Evolutionary conservation across 2,113 vertebrate species (phyloP).

Genomic region (Otolemur garnettii): DNA sequence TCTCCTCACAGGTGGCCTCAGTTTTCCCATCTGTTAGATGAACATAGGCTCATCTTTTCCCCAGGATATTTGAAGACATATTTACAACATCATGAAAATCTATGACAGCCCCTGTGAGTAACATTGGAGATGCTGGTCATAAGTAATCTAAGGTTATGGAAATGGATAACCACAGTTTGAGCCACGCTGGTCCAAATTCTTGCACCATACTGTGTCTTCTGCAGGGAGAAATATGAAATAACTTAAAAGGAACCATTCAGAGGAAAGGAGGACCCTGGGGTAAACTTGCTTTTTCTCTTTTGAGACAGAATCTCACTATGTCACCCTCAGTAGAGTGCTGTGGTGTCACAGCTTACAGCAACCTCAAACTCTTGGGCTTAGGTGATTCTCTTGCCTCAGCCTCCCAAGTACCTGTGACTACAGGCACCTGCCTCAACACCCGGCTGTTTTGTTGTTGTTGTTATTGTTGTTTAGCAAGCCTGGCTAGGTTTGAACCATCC

Average conservation of each 20-base stretch:
- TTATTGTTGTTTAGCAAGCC: too few relatives aligned
- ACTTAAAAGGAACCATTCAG: background rate
- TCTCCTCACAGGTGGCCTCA: background rate
- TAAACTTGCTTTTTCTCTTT: background rate
- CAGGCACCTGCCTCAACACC: too few relatives aligned
- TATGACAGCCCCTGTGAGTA: background rate
- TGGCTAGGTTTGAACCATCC: too few relatives aligned
- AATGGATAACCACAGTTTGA: background rate
- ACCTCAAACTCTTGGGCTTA: too few relatives aligned
- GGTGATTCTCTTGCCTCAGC: too few relatives aligned
- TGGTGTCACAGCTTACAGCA: too few relatives aligned
- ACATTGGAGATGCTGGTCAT: background rate
- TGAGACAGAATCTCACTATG: too few relatives aligned
- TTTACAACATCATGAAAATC: background rate
- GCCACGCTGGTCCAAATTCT: background rate
- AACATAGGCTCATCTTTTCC: background rate
- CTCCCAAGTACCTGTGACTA: too few relatives aligned
- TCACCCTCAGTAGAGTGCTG: too few relatives aligned
- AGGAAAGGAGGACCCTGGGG: background rate
- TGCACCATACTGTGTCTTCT: background rate
- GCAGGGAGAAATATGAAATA: background rate
- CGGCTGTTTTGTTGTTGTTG: too few relatives aligned
- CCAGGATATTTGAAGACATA: background rate
- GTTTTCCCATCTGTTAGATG: background rate
- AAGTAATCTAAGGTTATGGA: background rate